These are phyloP conservation scores for Coelopa pilipes DNA, from an alignment of 2,888 invertebrate species.

Conservation along the genomic window DNA sequence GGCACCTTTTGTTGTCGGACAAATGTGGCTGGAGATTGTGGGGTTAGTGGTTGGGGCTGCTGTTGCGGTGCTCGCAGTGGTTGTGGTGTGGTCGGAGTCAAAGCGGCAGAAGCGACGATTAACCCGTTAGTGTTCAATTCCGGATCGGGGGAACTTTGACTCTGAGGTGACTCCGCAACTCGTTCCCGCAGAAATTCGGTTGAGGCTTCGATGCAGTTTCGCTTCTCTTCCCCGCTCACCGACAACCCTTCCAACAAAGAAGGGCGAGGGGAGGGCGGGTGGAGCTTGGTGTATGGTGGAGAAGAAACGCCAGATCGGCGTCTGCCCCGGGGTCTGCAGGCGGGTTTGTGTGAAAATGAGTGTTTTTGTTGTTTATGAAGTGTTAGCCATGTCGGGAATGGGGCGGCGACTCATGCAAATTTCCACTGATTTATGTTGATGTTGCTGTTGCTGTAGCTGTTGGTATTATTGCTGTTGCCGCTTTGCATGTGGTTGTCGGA, in stretches of 20 bases:
- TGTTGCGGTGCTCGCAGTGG: neutral
- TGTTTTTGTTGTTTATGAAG: constrained; percentile 22
- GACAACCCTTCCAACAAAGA: too few relatives aligned
- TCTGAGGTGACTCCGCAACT: neutral
- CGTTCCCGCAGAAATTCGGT: too few relatives aligned
- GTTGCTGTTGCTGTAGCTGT: neutral
- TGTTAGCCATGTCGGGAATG: neutral
- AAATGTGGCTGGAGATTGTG: neutral
- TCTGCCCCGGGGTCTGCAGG: too few relatives aligned
- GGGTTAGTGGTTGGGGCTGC: neutral
- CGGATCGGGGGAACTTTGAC: neutral
- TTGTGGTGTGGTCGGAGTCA: neutral
- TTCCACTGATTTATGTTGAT: constrained; percentile 15
- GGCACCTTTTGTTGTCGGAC: neutral
- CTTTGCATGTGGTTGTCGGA: too few relatives aligned
- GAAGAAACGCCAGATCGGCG: too few relatives aligned
- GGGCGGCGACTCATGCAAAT: constrained; percentile 26
- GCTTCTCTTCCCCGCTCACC: too few relatives aligned
- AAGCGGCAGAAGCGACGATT: too few relatives aligned
- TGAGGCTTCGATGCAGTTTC: too few relatives aligned
- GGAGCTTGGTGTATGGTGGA: too few relatives aligned
- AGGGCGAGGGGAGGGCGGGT: too few relatives aligned
- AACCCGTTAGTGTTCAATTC: neutral
- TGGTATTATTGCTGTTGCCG: neutral
- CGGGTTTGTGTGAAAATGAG: neutral